Evolutionary conservation across 64 coral and sea anemone species (phyloP).

Genomic region (Porites australiensis): DNA sequence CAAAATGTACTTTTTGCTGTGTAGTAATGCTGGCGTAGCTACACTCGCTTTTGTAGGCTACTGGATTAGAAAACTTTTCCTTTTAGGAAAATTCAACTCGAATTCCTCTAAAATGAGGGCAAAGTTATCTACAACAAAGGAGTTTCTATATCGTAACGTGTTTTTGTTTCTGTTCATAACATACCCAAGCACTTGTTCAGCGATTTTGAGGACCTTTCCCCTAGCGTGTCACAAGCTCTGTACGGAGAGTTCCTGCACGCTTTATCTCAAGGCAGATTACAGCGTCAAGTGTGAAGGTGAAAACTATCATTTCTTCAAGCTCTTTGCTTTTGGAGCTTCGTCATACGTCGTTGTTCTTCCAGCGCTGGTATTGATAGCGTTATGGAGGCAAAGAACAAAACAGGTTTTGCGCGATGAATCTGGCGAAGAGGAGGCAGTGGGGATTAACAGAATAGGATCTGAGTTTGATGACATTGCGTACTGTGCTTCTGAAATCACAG

Average conservation of each 20-base stretch:
- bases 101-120: neutral
- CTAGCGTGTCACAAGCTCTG: slow-evolving; percentile 59
- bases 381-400: slow-evolving; percentile 15
- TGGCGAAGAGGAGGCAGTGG: neutral
- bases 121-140: slow-evolving; percentile 7
- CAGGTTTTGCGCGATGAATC: neutral
- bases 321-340: neutral
- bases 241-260: slow-evolving; percentile 46
- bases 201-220: slow-evolving; percentile 64
- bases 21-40: neutral
- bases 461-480: neutral
- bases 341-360: slow-evolving; percentile 22
- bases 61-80: slow-evolving; percentile 3
- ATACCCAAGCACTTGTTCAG: slow-evolving; percentile 60
- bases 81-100: neutral
- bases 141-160: slow-evolving; percentile 67
- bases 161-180: slow-evolving; percentile 75
- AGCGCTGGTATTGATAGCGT: neutral
- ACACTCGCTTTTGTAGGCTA: neutral
- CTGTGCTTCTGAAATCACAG: neutral
- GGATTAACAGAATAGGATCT: neutral
- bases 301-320: slow-evolving; percentile 31
- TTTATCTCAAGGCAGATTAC: slow-evolving; percentile 65
- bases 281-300: slow-evolving; percentile 53
- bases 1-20: slow-evolving; percentile 14